A percentile compares a stretch with the other conserved stretches of the same genome.
Evolutionary conservation across 1,140 invertebrate species (phyloP).

Genomic region (Macrosteles quadrilineatus): DNA sequence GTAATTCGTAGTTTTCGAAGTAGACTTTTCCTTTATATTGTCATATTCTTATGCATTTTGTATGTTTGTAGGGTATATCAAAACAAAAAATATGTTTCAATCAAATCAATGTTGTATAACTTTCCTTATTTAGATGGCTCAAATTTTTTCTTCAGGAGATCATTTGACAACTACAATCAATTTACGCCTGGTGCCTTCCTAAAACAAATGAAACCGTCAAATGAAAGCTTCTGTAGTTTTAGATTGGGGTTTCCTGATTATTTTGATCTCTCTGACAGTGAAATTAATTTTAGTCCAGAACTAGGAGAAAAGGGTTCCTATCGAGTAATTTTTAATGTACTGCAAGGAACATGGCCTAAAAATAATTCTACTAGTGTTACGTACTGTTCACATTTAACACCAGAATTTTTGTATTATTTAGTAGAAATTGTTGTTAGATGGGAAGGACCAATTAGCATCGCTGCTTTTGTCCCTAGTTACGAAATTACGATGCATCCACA

Average conservation of each 20-base stretch:
- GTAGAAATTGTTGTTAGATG: constrained; percentile 67
- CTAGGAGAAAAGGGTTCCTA: constrained; percentile 58
- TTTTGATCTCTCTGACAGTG: constrained; percentile 54
- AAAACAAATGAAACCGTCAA: constrained; percentile 50
- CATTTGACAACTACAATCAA: constrained; percentile 24
- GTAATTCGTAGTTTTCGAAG: constrained; percentile 30
- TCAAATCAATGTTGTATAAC: constrained; percentile 24
- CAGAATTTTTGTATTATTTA: constrained; percentile 70
- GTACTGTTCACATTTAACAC: constrained; percentile 72
- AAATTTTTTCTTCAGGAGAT: constrained; percentile 21
- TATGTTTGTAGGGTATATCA: constrained; percentile 30
- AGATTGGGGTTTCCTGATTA: constrained; percentile 60
- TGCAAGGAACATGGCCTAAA: constrained; percentile 51
- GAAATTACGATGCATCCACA: constrained; percentile 63
- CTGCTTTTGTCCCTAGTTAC: constrained; percentile 69
- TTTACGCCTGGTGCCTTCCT: constrained; percentile 42
- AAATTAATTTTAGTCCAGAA: constrained; percentile 58
- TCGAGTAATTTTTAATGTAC: constrained; percentile 65
- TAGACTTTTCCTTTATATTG: constrained; percentile 29
- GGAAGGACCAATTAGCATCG: constrained; percentile 73
- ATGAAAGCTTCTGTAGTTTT: constrained; percentile 62
- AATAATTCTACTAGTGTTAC: constrained; percentile 55
- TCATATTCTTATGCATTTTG: constrained; percentile 31
- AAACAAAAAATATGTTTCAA: neutral
- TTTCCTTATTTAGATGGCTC: constrained; percentile 24